These are phyloP conservation scores for Drosophila tripunctata DNA, from an alignment of 2,888 invertebrate genomes.

Conservation along the genomic window DNA sequence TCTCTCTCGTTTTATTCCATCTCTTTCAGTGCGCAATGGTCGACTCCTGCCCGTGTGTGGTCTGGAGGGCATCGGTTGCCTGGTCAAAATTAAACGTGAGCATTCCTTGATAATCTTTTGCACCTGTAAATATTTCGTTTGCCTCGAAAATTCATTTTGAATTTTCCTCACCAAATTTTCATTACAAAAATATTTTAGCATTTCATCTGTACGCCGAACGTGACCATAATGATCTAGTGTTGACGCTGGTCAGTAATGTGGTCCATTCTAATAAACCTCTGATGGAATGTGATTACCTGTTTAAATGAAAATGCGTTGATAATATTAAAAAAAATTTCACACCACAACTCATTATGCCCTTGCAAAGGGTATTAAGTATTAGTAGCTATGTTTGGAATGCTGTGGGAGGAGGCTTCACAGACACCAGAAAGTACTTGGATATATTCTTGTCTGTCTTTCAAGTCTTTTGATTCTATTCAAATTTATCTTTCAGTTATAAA, in stretches of 20 bases:
- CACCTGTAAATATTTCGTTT: conserved; percentile 70
- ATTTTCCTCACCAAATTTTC: conserved; percentile 30
- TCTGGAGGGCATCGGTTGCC: conserved; percentile 87
- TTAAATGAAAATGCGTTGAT: neutral
- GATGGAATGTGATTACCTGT: conserved; percentile 1
- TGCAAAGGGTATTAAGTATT: too few relatives aligned
- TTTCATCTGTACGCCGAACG: conserved; percentile 39
- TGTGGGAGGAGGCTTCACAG: too few relatives aligned
- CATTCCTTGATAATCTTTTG: conserved; percentile 42
- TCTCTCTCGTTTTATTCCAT: neutral
- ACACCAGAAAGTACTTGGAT: too few relatives aligned
- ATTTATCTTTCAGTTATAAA: too few relatives aligned
- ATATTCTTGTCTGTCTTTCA: too few relatives aligned
- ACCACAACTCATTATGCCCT: neutral
- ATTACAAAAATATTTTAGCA: conserved; percentile 45
- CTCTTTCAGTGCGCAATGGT: conserved; percentile 78
- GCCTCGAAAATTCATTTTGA: conserved; percentile 46
- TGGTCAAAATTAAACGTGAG: conserved; percentile 86
- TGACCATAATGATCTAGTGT: conserved; percentile 46
- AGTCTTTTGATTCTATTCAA: too few relatives aligned
- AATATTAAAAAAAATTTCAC: neutral
- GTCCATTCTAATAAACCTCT: neutral
- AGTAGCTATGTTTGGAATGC: too few relatives aligned
- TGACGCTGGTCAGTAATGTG: conserved; percentile 17
- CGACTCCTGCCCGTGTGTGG: conserved; percentile 85